Base-by-base conservation (phyloP, 2,888 invertebrate genomes). In the Hirtodrosophila alboralis region DNA sequence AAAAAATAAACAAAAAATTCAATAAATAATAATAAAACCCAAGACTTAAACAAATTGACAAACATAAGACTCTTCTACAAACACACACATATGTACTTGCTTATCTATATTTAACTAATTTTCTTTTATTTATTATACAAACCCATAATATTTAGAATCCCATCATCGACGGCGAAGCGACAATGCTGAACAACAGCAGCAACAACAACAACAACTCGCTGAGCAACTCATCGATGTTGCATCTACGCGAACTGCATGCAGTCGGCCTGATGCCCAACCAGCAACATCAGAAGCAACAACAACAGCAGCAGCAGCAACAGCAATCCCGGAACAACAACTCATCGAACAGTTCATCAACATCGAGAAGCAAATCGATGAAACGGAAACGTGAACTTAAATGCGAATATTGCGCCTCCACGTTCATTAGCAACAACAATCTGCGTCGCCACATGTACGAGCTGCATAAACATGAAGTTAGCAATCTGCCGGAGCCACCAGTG, bases 371-470 rank as follows among this genome's bases (percentile, higher is more conserved):
- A 36, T 78, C 86, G 62, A 71, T 84, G 81, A 89, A 90, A 71
- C 89, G 90, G 56, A 89, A 88, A 67, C 88, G 89, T 73, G 89
- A 89, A 78, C 80, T 90, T 30, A 89, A 89, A 54, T 91, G 91
- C 60, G 89, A 90, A 34, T 90, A 90, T 60, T 91, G 91, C 72
- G 87, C 89, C 47, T 89, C 90, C 47, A 89, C 89, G 23, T 91
- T 91, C 75, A 89, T 90, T n/a, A 90, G 89, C 66, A 87, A 89
- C 59, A 91, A 90, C 63, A 91, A 91, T 59, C 84, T 91, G 51
- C 87, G 90, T 2, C 88, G 91, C 9, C 91, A 91, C 63, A 87
- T 91, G 63, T 89, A 87, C 23, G 91, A 91, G 59, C 77, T 91
- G 66, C 91, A 91, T 64, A 90, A 90, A 64, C 86, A 89, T 41